Evolutionary conservation across 2,888 invertebrate species (phyloP).

Genomic region (Aromia moschata): DNA sequence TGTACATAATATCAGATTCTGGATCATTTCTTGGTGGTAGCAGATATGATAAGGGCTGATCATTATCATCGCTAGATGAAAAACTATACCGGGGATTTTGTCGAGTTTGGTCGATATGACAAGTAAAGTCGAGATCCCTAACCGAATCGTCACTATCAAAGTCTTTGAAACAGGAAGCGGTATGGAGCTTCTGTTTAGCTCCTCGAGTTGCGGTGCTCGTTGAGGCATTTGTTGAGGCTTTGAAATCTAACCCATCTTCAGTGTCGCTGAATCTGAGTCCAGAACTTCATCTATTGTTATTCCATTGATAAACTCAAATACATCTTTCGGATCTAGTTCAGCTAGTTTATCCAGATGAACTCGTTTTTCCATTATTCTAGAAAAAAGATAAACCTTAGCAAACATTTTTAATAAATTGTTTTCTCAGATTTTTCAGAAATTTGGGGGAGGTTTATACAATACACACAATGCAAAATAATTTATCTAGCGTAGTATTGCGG

Average conservation of each 20-base stretch:
- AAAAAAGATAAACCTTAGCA: too few relatives aligned
- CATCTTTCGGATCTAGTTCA: too few relatives aligned
- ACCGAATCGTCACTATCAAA: background rate
- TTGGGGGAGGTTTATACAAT: too few relatives aligned
- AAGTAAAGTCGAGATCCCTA: background rate
- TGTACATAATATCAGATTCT: too few relatives aligned
- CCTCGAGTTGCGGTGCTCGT: background rate
- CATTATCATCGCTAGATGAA: background rate
- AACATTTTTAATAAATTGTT: too few relatives aligned
- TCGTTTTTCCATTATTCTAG: too few relatives aligned
- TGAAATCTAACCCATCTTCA: background rate
- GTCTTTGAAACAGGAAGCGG: background rate
- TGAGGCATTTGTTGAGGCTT: background rate
- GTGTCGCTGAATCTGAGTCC: background rate
- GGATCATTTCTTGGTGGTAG: background rate
- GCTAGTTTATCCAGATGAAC: too few relatives aligned
- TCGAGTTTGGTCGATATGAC: too few relatives aligned
- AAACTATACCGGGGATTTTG: background rate
- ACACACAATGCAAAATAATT: too few relatives aligned
- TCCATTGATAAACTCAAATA: background rate
- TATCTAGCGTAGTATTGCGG: too few relatives aligned
- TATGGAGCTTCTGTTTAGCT: background rate
- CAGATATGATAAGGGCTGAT: background rate
- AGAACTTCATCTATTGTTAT: background rate
- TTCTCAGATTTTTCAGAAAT: too few relatives aligned